A percentile compares a stretch with the other conserved stretches of the same genome.
phyloP scores from a whole-genome alignment of 2,888 invertebrate genomes.

The Neoitamus cyanurus region DNA sequence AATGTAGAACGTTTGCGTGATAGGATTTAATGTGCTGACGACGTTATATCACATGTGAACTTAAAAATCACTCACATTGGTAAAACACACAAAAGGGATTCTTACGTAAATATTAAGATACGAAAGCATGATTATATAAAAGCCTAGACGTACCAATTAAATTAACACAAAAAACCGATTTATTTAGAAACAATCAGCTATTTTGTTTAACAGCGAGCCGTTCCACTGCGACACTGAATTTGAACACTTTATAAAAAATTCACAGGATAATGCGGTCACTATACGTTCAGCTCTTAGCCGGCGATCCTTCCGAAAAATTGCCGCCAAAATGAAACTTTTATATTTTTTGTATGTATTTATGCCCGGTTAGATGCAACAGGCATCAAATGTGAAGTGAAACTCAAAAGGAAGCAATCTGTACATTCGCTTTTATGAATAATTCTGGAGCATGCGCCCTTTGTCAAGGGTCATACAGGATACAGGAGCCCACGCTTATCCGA shows the following conservation, averaged over 20 bases:
- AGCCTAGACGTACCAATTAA: neutral
- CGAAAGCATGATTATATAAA: neutral
- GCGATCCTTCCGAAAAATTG: neutral
- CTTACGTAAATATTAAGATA: neutral
- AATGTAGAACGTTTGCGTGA: neutral
- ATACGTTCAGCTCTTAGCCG: neutral
- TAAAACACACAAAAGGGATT: neutral
- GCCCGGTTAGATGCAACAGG: constrained; percentile 39
- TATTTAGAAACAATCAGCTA: neutral
- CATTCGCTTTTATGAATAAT: constrained; percentile 37
- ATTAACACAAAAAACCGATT: neutral
- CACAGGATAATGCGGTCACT: neutral
- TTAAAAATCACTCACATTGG: neutral
- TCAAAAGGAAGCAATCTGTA: constrained; percentile 12
- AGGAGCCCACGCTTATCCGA: constrained; percentile 34
- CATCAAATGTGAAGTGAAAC: constrained; percentile 34
- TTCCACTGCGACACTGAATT: neutral
- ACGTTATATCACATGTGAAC: neutral
- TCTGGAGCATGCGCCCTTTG: constrained; percentile 22
- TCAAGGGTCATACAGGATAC: neutral
- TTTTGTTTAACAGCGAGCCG: neutral
- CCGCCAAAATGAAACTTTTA: constrained; percentile 27
- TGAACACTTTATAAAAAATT: neutral
- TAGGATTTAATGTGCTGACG: neutral
- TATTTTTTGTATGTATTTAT: constrained; percentile 9